Conservation (phyloP, 2,888 invertebrate species). For the Dimorphilus gyrociliatus region DNA sequence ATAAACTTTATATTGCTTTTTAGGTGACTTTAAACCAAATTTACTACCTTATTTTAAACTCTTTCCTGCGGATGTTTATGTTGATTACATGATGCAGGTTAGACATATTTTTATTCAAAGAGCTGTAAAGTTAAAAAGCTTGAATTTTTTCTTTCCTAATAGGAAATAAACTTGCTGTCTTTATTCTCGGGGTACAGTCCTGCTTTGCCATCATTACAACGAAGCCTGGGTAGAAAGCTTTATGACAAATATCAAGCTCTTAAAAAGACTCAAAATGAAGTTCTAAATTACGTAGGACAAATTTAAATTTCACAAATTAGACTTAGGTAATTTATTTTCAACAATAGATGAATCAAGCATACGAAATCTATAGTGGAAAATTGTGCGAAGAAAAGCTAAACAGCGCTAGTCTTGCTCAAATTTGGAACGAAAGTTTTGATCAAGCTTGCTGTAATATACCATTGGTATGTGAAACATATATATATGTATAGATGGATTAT, state of each 20-base stretch:
- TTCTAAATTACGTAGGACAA: too few relatives aligned
- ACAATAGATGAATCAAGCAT: too few relatives aligned
- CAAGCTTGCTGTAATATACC: background rate
- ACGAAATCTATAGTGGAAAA: too few relatives aligned
- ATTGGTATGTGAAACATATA: background rate
- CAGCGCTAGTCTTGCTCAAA: too few relatives aligned
- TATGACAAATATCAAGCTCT: conserved; percentile 9
- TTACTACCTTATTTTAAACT: conserved; percentile 51
- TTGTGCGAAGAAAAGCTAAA: too few relatives aligned
- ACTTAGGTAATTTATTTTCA: too few relatives aligned
- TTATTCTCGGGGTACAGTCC: conserved; percentile 14
- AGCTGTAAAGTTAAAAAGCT: too few relatives aligned
- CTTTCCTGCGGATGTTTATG: conserved; percentile 41
- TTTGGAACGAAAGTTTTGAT: background rate
- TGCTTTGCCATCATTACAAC: conserved; percentile 8
- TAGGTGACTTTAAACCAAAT: conserved; percentile 9
- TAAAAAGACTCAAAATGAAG: conserved; percentile 8
- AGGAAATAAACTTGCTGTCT: conserved; percentile 13
- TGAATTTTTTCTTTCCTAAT: too few relatives aligned
- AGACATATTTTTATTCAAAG: too few relatives aligned
- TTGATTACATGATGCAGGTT: conserved; percentile 39
- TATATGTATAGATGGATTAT: too few relatives aligned
- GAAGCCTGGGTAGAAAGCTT: conserved; percentile 9
- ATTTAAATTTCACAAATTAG: too few relatives aligned
- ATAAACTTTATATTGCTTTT: background rate